phyloP scores from a whole-genome alignment of 2,888 invertebrate genomes.

The Nycteola revayana region DNA sequence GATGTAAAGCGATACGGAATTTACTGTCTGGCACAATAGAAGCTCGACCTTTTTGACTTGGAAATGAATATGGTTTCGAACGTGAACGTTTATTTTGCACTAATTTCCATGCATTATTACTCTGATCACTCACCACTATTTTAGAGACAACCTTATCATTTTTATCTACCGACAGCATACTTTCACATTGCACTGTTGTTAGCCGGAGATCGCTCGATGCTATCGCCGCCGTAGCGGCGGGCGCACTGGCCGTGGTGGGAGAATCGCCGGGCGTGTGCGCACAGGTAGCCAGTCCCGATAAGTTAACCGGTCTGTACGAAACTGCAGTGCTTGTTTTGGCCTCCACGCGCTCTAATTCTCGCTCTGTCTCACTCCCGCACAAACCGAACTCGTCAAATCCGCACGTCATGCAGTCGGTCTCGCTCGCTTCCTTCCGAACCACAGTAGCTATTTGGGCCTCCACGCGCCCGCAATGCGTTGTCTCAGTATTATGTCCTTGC shows the following conservation, averaged over 20 bases:
- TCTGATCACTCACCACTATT: background rate
- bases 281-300: background rate
- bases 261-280: no score
- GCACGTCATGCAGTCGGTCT: no score
- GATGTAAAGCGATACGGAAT: no score
- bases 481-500: background rate
- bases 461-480: background rate
- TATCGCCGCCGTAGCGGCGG: no score
- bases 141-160: no score
- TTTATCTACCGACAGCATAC: no score
- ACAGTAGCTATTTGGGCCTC: background rate
- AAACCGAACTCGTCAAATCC: background rate
- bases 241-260: background rate
- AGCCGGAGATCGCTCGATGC: no score
- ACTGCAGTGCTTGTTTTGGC: background rate
- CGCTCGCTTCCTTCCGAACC: background rate
- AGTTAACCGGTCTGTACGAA: background rate
- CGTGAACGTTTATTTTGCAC: background rate
- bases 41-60: conserved; percentile 3
- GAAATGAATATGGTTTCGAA: background rate
- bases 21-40: background rate
- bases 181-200: no score
- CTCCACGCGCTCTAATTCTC: background rate
- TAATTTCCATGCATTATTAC: background rate
- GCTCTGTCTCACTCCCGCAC: background rate